Conservation (phyloP, 2,797 vertebrate genomes). For the Pristis pectinata region DNA sequence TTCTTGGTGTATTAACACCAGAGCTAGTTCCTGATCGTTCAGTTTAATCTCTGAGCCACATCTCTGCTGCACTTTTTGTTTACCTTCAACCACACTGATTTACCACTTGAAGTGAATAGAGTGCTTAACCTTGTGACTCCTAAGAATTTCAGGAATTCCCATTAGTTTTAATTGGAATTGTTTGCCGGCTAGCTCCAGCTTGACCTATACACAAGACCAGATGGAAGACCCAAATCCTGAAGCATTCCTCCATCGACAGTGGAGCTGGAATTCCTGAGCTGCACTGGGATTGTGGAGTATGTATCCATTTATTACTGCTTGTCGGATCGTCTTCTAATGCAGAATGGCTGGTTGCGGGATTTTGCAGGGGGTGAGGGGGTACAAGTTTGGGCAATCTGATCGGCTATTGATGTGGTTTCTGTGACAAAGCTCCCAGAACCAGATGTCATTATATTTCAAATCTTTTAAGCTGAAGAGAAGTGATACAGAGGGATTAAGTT, state of each 20-base stretch:
- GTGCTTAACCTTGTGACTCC: slow-evolving; percentile 14
- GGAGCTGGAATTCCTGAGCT: slow-evolving; percentile 1
- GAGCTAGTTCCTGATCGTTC: neutral
- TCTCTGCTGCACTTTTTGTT: neutral
- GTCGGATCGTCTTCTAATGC: neutral
- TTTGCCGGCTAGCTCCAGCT: neutral
- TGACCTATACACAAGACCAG: neutral
- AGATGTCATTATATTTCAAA: neutral
- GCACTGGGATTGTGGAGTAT: neutral
- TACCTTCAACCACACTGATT: neutral
- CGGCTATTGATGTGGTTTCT: neutral
- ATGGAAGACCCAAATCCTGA: neutral
- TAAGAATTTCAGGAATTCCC: slow-evolving; percentile 24
- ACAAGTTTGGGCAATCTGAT: neutral
- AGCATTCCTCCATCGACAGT: neutral
- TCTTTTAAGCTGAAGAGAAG: neutral
- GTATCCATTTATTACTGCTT: neutral
- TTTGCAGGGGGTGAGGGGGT: neutral
- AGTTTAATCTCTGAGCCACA: neutral
- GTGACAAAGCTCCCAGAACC: neutral
- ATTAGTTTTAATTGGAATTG: slow-evolving; percentile 19
- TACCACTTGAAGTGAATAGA: neutral
- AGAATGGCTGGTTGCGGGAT: neutral
- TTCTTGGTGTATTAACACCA: no score
- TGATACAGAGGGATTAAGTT: slow-evolving; percentile 8